phyloP scores from a whole-genome alignment of 2,113 vertebrate genomes.

The Gopherus evgoodei region DNA sequence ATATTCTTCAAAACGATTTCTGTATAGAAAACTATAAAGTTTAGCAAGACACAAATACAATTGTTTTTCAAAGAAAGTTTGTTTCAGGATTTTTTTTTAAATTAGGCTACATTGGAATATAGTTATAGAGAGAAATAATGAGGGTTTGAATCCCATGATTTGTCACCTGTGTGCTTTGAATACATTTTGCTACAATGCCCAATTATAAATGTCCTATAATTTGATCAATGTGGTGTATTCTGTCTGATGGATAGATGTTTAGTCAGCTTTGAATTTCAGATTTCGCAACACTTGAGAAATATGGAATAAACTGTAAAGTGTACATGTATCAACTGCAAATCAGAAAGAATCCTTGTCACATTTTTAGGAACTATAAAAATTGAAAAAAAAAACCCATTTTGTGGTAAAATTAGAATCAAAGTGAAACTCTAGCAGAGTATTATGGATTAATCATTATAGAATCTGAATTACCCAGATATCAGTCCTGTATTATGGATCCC shows the following conservation, averaged over 20 bases:
- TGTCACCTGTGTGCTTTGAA: background rate
- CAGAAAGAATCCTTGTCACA: background rate
- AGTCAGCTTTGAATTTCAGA: background rate
- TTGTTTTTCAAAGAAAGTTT: background rate
- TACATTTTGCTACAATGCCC: background rate
- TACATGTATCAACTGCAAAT: background rate
- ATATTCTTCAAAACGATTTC: background rate
- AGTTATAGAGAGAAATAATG: background rate
- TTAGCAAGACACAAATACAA: background rate
- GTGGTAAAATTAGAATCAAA: conserved; percentile 14
- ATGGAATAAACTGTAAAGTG: background rate
- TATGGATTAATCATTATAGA: conserved; percentile 4
- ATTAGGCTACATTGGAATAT: background rate
- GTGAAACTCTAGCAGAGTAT: background rate
- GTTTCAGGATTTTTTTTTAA: background rate
- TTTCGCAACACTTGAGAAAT: background rate
- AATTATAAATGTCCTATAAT: background rate
- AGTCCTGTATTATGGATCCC: background rate
- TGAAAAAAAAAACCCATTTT: background rate
- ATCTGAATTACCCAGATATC: conserved; percentile 27
- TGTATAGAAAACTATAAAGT: background rate
- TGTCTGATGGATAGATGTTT: background rate
- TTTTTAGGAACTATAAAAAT: background rate
- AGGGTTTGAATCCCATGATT: background rate
- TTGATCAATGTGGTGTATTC: background rate